Conservation (phyloP, 2,797 vertebrate species). For the Trachops cirrhosus region DNA sequence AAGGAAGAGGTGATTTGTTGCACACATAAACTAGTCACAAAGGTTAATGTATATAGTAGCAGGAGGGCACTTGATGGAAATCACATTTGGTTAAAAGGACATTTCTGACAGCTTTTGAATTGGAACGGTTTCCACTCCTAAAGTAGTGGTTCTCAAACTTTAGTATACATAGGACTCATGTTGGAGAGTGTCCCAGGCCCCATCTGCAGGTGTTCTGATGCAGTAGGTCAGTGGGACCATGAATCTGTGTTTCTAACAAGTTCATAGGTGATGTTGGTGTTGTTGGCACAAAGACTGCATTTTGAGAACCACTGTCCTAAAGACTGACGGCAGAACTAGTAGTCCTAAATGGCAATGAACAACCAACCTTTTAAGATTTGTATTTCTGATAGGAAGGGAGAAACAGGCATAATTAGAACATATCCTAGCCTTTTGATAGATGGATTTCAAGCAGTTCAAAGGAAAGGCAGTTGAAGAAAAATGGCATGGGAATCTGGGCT, state of each 20-base stretch:
- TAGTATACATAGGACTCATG: neutral
- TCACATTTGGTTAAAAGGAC: neutral
- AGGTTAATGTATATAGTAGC: neutral
- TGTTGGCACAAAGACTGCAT: neutral
- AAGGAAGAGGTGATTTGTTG: neutral
- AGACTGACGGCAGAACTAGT: neutral
- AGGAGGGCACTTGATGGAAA: neutral
- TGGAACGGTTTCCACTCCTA: neutral
- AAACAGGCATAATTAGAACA: neutral
- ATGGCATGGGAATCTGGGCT: neutral
- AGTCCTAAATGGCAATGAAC: neutral
- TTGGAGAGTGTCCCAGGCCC: neutral
- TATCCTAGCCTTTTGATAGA: neutral
- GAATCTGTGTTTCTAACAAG: neutral
- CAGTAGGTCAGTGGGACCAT: neutral
- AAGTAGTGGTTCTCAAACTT: neutral
- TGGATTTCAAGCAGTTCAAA: neutral
- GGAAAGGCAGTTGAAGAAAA: constrained; percentile 9
- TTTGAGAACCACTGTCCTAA: neutral
- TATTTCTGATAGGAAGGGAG: neutral
- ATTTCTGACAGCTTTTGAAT: neutral
- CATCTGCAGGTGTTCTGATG: neutral
- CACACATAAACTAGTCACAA: neutral
- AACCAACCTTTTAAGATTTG: neutral
- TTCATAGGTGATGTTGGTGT: neutral